Percentiles rank a stretch among this genome's conserved stretches.
These are phyloP conservation scores for Dysmachus trigonus DNA, from an alignment of 2,888 invertebrate species.

Conservation along the genomic window DNA sequence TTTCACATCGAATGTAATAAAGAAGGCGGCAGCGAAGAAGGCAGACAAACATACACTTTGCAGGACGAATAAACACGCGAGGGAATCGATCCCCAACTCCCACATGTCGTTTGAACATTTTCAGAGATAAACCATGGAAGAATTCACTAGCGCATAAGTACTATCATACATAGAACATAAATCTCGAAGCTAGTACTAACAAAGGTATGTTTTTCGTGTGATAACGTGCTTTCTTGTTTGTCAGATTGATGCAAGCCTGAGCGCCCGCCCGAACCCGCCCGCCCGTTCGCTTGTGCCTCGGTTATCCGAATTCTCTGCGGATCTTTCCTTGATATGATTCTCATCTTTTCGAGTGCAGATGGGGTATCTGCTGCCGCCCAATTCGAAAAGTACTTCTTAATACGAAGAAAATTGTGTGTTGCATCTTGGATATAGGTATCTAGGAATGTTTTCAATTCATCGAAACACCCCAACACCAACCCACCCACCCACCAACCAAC, in stretches of 20 bases:
- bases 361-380: background rate
- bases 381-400: slow-evolving; percentile 15
- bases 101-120: slow-evolving; percentile 18
- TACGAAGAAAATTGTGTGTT: slow-evolving; percentile 28
- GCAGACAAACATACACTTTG: slow-evolving; percentile 14
- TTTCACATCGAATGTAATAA: slow-evolving; percentile 12
- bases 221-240: slow-evolving; percentile 5
- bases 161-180: slow-evolving; percentile 21
- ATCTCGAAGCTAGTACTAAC: background rate
- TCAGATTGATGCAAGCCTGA: slow-evolving; percentile 12
- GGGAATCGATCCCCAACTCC: slow-evolving; percentile 20
- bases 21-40: background rate
- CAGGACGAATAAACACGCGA: slow-evolving; percentile 21
- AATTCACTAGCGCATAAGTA: background rate
- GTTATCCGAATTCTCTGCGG: slow-evolving; percentile 11
- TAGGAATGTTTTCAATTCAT: slow-evolving; percentile 15
- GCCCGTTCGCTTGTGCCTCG: background rate
- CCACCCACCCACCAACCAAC: background rate
- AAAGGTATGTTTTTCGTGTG: slow-evolving; percentile 24
- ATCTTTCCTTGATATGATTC: slow-evolving; percentile 9
- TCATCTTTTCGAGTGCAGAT: slow-evolving; percentile 18
- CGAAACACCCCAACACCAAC: background rate
- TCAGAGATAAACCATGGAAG: background rate
- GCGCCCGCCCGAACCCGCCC: no score
- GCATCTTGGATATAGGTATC: slow-evolving; percentile 17